A percentile compares a stretch with the other conserved stretches of the same genome.
Evolutionary conservation across 2,888 invertebrate genomes (phyloP).

Genomic region (Nomada flava): DNA sequence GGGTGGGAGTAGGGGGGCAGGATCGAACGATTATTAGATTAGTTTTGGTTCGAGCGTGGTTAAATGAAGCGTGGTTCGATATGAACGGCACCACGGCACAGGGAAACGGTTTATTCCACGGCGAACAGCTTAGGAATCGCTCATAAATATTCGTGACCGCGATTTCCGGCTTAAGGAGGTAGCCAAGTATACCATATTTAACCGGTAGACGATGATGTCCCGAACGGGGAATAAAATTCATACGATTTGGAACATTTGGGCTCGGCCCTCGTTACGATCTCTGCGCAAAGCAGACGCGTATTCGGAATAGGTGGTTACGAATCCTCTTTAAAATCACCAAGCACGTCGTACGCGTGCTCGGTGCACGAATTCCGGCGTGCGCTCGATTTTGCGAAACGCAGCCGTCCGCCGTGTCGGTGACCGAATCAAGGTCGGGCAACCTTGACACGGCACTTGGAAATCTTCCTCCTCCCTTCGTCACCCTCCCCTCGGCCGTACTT

Average conservation of each 20-base stretch:
- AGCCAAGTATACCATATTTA: background rate
- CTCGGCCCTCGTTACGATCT: background rate
- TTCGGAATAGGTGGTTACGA: too few relatives aligned
- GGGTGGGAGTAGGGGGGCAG: background rate
- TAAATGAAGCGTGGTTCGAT: background rate
- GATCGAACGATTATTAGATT: conserved; percentile 21
- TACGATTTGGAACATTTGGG: conserved; percentile 44
- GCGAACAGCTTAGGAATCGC: background rate
- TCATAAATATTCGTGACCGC: conserved; percentile 16
- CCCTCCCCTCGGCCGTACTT: conserved; percentile 42
- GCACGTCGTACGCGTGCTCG: background rate
- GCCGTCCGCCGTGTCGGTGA: conserved; percentile 51
- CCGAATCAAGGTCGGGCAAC: conserved; percentile 71
- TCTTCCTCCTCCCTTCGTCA: conserved; percentile 57
- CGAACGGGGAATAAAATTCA: conserved; percentile 37
- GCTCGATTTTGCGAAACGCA: conserved; percentile 56
- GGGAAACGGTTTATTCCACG: background rate
- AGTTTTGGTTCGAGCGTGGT: background rate
- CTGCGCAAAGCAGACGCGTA: background rate
- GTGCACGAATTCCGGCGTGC: conserved; percentile 7
- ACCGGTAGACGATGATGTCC: conserved; percentile 1
- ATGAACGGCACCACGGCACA: background rate
- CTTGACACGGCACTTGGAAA: conserved; percentile 68
- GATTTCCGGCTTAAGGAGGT: background rate
- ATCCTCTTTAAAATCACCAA: background rate